Conservation (phyloP, 2,888 invertebrate genomes). For the Acanthococcus lagerstroemiae region DNA sequence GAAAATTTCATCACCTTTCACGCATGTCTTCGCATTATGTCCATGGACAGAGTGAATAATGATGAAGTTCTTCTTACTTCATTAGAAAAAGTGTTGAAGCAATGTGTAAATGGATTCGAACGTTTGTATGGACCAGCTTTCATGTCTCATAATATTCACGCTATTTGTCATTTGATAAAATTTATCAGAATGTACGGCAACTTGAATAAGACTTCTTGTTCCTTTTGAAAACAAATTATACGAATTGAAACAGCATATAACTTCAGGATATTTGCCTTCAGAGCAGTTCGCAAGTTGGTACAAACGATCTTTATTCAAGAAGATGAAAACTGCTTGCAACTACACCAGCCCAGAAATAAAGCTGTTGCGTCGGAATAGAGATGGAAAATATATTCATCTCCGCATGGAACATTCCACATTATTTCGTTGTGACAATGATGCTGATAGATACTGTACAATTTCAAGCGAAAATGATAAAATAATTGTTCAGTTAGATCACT, state of each 20-base stretch:
- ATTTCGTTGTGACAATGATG: no score
- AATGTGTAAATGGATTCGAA: no score
- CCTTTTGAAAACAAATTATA: not conserved
- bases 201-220: not conserved
- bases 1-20: not conserved
- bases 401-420: no score
- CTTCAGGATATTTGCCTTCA: not conserved
- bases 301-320: not conserved
- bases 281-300: not conserved
- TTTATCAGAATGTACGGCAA: not conserved
- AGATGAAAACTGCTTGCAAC: no score
- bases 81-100: not conserved
- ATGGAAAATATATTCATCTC: no score
- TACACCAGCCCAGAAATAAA: no score
- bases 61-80: not conserved
- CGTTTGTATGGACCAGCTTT: not conserved
- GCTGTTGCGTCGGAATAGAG: not conserved
- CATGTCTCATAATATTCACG: not conserved
- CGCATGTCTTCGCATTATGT: not conserved
- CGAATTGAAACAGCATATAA: not conserved
- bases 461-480: no score
- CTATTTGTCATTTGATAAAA: not conserved
- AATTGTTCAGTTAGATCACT: no score
- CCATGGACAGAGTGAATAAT: not conserved
- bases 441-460: no score